These are phyloP conservation scores for Orchestes rusci DNA, from an alignment of 2,888 invertebrate species.

Conservation along the genomic window DNA sequence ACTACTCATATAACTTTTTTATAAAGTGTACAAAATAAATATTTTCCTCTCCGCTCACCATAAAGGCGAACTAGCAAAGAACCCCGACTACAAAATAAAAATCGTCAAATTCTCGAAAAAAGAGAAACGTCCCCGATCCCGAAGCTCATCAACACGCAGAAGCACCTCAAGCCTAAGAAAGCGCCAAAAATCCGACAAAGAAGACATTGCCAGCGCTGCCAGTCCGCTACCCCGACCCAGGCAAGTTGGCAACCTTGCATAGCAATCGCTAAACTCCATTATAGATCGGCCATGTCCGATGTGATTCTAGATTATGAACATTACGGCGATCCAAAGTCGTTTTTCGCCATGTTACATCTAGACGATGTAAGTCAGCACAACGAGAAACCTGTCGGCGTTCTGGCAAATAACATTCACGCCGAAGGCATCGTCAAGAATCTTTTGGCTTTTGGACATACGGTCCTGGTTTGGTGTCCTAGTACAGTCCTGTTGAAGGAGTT, in stretches of 20 bases:
- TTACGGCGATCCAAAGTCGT: no score
- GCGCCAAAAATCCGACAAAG: no score
- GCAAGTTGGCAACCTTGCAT: no score
- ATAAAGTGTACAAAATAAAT: no score
- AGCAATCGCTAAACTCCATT: no score
- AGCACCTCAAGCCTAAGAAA: no score
- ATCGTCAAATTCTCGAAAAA: neutral
- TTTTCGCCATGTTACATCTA: no score
- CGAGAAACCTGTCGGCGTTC: conserved; percentile 1
- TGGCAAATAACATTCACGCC: conserved; percentile 4
- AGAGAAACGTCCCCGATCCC: neutral
- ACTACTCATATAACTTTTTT: no score
- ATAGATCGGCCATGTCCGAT: no score
- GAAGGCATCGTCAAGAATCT: conserved; percentile 3
- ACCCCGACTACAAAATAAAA: conserved; percentile 3
- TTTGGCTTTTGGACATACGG: conserved; percentile 1
- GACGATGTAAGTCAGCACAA: neutral
- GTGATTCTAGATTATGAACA: no score
- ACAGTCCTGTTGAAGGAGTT: neutral
- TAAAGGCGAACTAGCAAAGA: neutral
- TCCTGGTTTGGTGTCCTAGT: conserved; percentile 5
- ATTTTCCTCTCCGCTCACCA: neutral
- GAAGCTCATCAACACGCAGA: neutral
- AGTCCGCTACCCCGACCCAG: neutral
- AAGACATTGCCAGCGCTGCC: neutral